Conservation (phyloP, 2,888 invertebrate genomes). For the Spilosoma lubricipeda region DNA sequence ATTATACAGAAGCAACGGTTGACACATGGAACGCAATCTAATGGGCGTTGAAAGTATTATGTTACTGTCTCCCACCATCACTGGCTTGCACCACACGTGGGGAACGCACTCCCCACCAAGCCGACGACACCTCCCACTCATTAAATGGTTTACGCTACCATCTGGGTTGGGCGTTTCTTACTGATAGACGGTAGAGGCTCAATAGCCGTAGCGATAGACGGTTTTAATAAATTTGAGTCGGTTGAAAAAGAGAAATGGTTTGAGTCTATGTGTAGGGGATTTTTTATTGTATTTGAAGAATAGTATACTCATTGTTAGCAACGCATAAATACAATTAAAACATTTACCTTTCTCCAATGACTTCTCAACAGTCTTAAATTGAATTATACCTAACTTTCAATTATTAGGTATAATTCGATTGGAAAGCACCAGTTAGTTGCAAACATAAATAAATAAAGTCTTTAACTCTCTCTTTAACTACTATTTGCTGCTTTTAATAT, state of each 20-base stretch:
- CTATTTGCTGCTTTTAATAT: too few relatives aligned
- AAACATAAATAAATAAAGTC: too few relatives aligned
- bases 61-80: constrained; percentile 32
- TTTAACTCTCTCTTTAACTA: too few relatives aligned
- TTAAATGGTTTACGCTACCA: constrained; percentile 55
- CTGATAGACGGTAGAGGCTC: constrained; percentile 5
- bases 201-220: not conserved
- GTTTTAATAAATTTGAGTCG: not conserved
- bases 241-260: not conserved
- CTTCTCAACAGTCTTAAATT: too few relatives aligned
- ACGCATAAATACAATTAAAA: not conserved
- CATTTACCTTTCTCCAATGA: not conserved
- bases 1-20: not conserved
- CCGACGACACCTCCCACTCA: constrained; percentile 78
- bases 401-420: not conserved
- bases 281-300: not conserved
- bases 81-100: constrained; percentile 54
- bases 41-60: constrained; percentile 19
- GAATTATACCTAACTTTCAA: too few relatives aligned
- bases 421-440: not conserved
- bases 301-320: not conserved
- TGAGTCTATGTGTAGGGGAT: not conserved
- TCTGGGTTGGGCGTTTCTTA: constrained; percentile 6
- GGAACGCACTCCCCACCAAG: constrained; percentile 70
- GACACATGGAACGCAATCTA: not conserved